Conservation (phyloP, 2,888 invertebrate genomes). For the Merodon equestris region DNA sequence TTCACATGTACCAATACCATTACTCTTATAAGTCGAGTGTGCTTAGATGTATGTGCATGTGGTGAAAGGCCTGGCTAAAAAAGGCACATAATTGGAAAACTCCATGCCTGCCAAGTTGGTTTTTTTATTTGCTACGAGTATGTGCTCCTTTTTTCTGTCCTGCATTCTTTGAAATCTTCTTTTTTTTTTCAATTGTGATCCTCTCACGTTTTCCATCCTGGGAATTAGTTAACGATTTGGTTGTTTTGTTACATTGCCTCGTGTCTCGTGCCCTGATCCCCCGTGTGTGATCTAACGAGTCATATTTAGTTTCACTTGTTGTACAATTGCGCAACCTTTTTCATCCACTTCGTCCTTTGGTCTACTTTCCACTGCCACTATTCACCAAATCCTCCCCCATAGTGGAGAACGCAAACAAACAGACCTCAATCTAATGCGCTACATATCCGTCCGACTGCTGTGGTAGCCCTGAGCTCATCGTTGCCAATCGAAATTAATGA, state of each 20-base stretch:
- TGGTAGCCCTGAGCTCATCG: slow-evolving; percentile 23
- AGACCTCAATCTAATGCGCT: slow-evolving; percentile 12
- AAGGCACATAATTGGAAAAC: slow-evolving; percentile 66
- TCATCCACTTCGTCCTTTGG: slow-evolving; percentile 15
- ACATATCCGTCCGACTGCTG: slow-evolving; percentile 21
- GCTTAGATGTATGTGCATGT: too few relatives aligned
- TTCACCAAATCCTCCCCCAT: slow-evolving; percentile 17
- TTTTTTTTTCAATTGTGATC: slow-evolving; percentile 41
- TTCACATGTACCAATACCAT: slow-evolving; percentile 9
- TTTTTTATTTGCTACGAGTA: slow-evolving; percentile 15
- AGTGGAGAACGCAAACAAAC: not conserved
- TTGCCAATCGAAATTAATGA: slow-evolving; percentile 38
- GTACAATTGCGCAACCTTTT: slow-evolving; percentile 4
- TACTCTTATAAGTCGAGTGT: too few relatives aligned
- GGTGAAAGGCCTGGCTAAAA: slow-evolving; percentile 44
- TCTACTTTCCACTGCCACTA: slow-evolving; percentile 53
- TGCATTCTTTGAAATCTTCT: too few relatives aligned
- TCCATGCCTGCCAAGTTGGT: slow-evolving; percentile 51
- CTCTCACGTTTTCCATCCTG: slow-evolving; percentile 45
- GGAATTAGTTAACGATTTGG: slow-evolving; percentile 62
- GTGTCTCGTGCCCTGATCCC: slow-evolving; percentile 16
- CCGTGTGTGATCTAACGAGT: slow-evolving; percentile 66
- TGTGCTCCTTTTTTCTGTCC: slow-evolving; percentile 3
- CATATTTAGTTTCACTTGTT: slow-evolving; percentile 61
- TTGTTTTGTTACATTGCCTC: too few relatives aligned